Conservation (phyloP, 2,888 invertebrate species). For the Resseliella maxima region DNA sequence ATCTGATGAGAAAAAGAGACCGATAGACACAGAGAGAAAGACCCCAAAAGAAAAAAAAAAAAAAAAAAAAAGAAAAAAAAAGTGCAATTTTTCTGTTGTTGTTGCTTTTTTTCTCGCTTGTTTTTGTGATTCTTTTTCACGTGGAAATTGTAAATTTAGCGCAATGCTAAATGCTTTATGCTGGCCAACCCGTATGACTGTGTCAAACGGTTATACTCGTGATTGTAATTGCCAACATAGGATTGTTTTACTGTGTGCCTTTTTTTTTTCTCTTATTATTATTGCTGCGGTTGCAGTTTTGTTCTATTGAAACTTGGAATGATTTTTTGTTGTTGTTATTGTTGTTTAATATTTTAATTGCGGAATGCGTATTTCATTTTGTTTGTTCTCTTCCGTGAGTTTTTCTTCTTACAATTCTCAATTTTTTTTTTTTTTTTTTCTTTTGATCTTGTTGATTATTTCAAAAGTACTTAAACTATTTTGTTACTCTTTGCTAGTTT, state of each 20-base stretch:
- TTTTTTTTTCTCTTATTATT: background rate
- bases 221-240: background rate
- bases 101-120: background rate
- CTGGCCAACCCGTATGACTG: slow-evolving; percentile 12
- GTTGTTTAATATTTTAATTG: background rate
- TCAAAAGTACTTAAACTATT: too few relatives aligned
- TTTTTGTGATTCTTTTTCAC: background rate
- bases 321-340: background rate
- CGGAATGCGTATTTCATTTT: slow-evolving; percentile 21
- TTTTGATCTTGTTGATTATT: background rate
- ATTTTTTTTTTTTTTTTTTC: background rate
- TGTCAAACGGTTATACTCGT: slow-evolving; percentile 4
- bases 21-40: too few relatives aligned
- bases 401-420: background rate
- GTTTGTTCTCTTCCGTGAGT: background rate
- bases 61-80: too few relatives aligned
- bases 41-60: too few relatives aligned
- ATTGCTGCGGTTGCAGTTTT: background rate
- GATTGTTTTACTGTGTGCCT: background rate
- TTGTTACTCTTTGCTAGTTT: too few relatives aligned
- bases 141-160: background rate
- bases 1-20: background rate
- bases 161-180: slow-evolving; percentile 9
- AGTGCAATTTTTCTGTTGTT: background rate
- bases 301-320: slow-evolving; percentile 9